A percentile compares a stretch with the other conserved stretches of the same genome.
phyloP scores from a whole-genome alignment of 2,797 vertebrate genomes.

The Octomys mimax region DNA sequence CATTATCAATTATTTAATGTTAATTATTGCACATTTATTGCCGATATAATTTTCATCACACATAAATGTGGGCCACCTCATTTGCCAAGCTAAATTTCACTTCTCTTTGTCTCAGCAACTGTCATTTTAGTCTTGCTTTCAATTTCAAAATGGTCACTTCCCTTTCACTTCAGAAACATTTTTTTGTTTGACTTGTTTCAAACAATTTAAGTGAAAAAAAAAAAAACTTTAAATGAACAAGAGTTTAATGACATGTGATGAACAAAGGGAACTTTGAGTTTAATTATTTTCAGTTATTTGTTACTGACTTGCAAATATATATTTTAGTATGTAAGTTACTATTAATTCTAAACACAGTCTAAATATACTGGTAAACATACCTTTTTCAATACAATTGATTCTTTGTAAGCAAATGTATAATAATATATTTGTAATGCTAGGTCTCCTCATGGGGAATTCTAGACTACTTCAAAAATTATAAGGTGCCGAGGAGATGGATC shows the following conservation, averaged over 20 bases:
- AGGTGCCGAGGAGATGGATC: too few species aligned
- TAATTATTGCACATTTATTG: conserved; percentile 54
- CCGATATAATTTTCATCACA: background rate
- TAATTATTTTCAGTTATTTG: background rate
- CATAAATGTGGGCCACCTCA: background rate
- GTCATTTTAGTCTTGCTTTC: background rate
- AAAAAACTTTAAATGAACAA: background rate
- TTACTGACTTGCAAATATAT: background rate
- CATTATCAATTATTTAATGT: conserved; percentile 58
- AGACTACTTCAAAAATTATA: background rate
- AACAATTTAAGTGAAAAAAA: background rate
- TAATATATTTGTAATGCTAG: background rate
- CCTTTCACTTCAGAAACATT: background rate
- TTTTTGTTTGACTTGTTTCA: background rate
- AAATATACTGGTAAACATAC: background rate
- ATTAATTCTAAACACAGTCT: background rate
- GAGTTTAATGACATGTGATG: background rate
- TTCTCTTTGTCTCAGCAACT: background rate
- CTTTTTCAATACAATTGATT: background rate
- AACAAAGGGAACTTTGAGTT: background rate
- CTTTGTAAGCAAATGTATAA: background rate
- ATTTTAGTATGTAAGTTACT: background rate
- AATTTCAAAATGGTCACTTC: background rate
- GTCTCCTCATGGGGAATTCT: background rate
- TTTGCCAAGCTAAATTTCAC: conserved; percentile 11